Evolutionary conservation across 35 echinoderm and acorn worm species (phyloP), one percentile per base, ranked within the genome.

Genomic region (Lytechinus variegatus): DNA sequence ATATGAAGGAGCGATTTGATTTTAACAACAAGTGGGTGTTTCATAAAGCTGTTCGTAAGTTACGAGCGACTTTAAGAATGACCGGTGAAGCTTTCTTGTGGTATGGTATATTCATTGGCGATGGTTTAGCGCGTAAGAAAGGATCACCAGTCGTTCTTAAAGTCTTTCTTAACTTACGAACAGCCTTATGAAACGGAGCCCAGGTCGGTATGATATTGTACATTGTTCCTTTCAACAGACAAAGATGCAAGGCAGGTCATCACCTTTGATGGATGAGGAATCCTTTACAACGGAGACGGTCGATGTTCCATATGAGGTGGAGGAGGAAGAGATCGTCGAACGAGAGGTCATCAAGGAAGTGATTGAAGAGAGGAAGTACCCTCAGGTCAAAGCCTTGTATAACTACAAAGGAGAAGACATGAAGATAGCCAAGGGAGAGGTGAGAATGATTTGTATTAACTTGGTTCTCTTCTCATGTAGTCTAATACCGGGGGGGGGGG

Each of bases 341-440:
- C 94, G 96, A 87, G 98, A 96, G 60, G 96, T 95, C 7, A 86
- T 97, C 33, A 97, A 97, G 95, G 98, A 99, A 58, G 94, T 98
- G 57, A 91, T 98, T 16, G 97, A 99, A 66, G 96, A 99, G 95
- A 99, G 95, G 86, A 95, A 86, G 55, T 99, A 97, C 27, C 97
- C 96, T 12, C 98, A 98, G 89, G 98, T 99, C 52, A 99, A 97
- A 79, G 96, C 98, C 52, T 57, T 97, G 52, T 99, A 96, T 89
- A 91, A 95, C 51, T 99, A 98, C 92, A 93, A 96, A 90, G 98
- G 97, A 29, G 96, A 99, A 87, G 98, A 96, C 9, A 96, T 99
- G 97, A 96, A 98, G 14, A 86, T 99, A 9, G 28, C 96, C 33
- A 99, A 97, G 95, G 97, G 98, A 98, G 98, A 99, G 97, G 97